phyloP scores from a whole-genome alignment of 1,140 invertebrate species.

The Drosophila kikkawai region DNA sequence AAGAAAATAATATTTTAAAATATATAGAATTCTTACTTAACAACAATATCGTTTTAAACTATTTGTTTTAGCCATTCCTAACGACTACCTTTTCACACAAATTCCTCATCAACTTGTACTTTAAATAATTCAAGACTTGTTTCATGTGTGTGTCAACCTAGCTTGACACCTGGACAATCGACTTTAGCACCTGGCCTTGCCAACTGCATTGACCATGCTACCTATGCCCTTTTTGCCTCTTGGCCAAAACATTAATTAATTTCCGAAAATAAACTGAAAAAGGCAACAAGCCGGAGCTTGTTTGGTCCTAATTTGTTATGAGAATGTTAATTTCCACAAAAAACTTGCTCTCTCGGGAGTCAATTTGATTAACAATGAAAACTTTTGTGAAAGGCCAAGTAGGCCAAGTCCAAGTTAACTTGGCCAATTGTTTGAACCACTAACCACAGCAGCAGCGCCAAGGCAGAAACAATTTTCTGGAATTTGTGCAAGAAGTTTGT shows the following conservation, averaged over 20 bases:
- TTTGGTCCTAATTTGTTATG: conserved; percentile 48
- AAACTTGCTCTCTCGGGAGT: conserved; percentile 56
- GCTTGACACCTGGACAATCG: conserved; percentile 10
- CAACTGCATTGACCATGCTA: conserved; percentile 14
- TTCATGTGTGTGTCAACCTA: not conserved
- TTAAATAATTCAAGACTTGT: conserved; percentile 29
- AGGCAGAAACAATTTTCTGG: conserved; percentile 32
- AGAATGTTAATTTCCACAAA: conserved; percentile 67
- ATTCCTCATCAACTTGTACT: not conserved
- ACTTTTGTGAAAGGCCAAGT: conserved; percentile 42
- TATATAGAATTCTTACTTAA: not conserved
- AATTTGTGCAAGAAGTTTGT: conserved; percentile 51
- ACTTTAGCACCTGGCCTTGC: conserved; percentile 7
- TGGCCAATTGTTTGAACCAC: conserved; percentile 61
- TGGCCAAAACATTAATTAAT: conserved; percentile 63
- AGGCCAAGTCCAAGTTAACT: conserved; percentile 58
- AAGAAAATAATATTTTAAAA: too few relatives aligned
- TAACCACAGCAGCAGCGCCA: conserved; percentile 32
- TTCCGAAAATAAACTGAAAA: conserved; percentile 41
- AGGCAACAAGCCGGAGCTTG: conserved; percentile 7
- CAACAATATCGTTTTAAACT: not conserved
- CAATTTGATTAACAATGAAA: conserved; percentile 73
- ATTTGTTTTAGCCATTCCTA: not conserved
- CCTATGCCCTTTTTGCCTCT: conserved; percentile 14
- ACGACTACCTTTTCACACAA: not conserved